Conservation (phyloP, 2,113 vertebrate genomes). For the Orthonyx spaldingii region DNA sequence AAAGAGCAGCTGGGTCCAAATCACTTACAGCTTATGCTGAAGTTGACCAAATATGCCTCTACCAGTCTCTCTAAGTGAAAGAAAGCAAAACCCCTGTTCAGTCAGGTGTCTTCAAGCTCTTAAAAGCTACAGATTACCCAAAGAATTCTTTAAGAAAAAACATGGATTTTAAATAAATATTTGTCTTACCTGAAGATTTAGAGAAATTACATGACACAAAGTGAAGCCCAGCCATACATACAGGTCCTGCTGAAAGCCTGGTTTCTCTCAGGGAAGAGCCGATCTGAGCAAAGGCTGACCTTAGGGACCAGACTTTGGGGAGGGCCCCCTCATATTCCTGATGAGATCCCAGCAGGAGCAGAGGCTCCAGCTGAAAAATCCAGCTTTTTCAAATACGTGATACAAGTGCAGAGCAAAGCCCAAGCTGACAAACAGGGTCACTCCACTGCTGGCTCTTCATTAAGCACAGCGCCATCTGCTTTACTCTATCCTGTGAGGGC, state of each 20-base stretch:
- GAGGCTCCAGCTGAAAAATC: background rate
- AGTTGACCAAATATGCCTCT: background rate
- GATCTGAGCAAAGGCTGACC: background rate
- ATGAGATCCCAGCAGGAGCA: background rate
- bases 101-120: background rate
- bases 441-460: background rate
- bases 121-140: background rate
- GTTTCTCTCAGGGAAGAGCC: background rate
- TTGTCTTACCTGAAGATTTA: background rate
- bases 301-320: background rate
- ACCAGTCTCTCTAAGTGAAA: background rate
- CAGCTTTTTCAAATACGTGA: background rate
- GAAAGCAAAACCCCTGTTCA: background rate
- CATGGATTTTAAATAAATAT: background rate
- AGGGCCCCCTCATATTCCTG: fast-evolving
- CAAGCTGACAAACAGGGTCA: background rate
- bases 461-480: background rate
- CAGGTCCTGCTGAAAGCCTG: background rate
- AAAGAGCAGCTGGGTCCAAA: background rate
- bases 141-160: background rate
- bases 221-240: background rate
- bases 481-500: background rate
- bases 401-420: background rate
- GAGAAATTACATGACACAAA: background rate
- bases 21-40: background rate